Evolutionary conservation across 2,888 invertebrate genomes (phyloP).

Genomic region (Apotomis turbidana): DNA sequence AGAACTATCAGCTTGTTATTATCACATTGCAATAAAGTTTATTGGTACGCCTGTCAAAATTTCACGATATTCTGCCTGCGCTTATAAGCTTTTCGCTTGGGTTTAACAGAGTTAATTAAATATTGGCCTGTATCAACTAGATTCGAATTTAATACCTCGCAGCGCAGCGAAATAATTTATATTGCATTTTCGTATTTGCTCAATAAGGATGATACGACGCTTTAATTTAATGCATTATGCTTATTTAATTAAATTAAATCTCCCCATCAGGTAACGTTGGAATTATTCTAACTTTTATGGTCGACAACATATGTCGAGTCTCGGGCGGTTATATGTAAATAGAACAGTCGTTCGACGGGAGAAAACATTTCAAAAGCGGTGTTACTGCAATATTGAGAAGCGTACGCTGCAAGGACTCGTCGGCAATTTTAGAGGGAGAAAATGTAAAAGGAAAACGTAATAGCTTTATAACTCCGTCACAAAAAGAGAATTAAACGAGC

Average conservation of each 20-base stretch:
- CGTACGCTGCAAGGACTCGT: slow-evolving; percentile 47
- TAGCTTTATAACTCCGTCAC: slow-evolving; percentile 64
- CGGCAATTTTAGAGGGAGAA: slow-evolving; percentile 53
- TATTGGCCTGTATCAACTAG: not conserved
- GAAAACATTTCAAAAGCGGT: slow-evolving; percentile 58
- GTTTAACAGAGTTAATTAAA: not conserved
- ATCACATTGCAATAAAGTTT: slow-evolving; percentile 15
- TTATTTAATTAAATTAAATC: not conserved
- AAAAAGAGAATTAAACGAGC: slow-evolving; percentile 67
- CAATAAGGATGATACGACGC: not conserved
- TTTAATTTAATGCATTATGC: not conserved
- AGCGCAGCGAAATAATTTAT: not conserved
- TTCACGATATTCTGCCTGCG: slow-evolving; percentile 1
- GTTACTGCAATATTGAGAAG: slow-evolving; percentile 48
- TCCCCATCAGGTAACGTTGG: not conserved
- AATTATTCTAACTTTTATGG: not conserved
- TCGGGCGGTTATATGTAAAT: slow-evolving; percentile 44
- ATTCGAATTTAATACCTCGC: not conserved
- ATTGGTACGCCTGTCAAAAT: slow-evolving; percentile 1
- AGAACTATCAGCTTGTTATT: slow-evolving; percentile 42
- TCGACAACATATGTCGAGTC: slow-evolving; percentile 8
- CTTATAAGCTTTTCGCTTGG: not conserved
- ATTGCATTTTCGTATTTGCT: not conserved
- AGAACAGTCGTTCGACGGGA: slow-evolving; percentile 55
- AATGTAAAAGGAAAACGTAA: slow-evolving; percentile 64